Base-by-base conservation (phyloP, 2,797 vertebrate genomes). In the Salarias fasciatus region DNA sequence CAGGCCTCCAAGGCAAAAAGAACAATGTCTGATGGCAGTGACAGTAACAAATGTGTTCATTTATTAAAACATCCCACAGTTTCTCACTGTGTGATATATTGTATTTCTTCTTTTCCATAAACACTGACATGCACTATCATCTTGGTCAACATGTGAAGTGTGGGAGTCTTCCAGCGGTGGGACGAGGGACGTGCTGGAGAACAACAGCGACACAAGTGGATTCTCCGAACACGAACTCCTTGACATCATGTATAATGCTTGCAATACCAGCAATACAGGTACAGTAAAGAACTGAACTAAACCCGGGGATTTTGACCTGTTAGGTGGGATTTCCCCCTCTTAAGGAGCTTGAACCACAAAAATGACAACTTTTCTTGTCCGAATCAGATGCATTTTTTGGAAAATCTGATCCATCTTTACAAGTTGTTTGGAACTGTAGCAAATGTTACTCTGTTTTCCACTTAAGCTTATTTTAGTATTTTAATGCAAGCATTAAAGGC, bases 141-240 rank as follows among this genome's bases (percentile, higher is more conserved):
- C 5, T 10, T 11, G 60, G 12, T 71, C 2, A 64, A 0, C 11
- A 14, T 69, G 41, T 69, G 51, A 53, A 92, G 91, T 69, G 49
- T 84, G 80, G 70, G 82, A 76, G 15, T 80, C 83, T 46, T 40
- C 78, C 1, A 43, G 67, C 53, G 56, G 50, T 72, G 84, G 41
- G 28, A 61, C 61, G 3, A 73, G 42, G 6, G 63, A 81, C 9
- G 11, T 46, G 13, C 52, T 58, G 12, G 80, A 89, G 12, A 78
- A 86, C 42, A 71, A 45, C 13, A 73, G 54, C 43, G 79, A 86
- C 51, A 57, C 70, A 13, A 76, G 82, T 35, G 81, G 79, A 67
- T 92, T 92, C 64, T 92, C 92, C 13, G 90, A 93, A 66, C 82
- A 91, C 63, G 91, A 94, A 59, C 89, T 94, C 37, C 84, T 94